These are phyloP conservation scores for Lynx canadensis DNA, from an alignment of 2,113 vertebrate species.

Conservation along the genomic window DNA sequence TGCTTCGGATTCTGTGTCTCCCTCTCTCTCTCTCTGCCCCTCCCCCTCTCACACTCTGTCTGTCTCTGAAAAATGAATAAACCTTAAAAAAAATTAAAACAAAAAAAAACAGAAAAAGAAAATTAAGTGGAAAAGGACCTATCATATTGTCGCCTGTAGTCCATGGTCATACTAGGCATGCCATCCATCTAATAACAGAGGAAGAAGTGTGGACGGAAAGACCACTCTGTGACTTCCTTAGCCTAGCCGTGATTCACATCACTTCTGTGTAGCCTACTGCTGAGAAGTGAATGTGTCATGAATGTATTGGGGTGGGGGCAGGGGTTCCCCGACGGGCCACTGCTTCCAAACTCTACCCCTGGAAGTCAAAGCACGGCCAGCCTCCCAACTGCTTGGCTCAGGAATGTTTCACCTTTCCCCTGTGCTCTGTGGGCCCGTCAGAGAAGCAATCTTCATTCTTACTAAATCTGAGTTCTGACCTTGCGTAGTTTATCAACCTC, in stretches of 20 bases:
- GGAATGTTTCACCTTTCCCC: too few relatives aligned
- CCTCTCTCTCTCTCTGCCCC: too few relatives aligned
- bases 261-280: not conserved
- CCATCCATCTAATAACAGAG: not conserved
- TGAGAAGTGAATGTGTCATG: not conserved
- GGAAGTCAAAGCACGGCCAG: not conserved
- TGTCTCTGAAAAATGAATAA: too few relatives aligned
- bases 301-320: not conserved
- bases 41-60: too few relatives aligned
- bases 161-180: too few relatives aligned
- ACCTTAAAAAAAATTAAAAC: too few relatives aligned
- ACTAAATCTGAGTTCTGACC: not conserved
- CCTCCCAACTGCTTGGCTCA: not conserved
- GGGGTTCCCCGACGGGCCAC: rapidly evolving
- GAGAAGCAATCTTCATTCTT: not conserved
- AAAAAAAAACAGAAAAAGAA: not conserved
- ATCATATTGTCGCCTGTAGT: not conserved
- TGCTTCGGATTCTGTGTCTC: too few relatives aligned
- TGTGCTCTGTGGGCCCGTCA: not conserved
- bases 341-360: too few relatives aligned
- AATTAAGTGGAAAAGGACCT: not conserved
- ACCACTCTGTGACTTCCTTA: not conserved
- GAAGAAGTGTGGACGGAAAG: not conserved
- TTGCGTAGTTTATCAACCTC: not conserved
- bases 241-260: not conserved